Evolutionary conservation across 2,888 invertebrate genomes (phyloP).

Genomic region (Cremastobaeus sp.): DNA sequence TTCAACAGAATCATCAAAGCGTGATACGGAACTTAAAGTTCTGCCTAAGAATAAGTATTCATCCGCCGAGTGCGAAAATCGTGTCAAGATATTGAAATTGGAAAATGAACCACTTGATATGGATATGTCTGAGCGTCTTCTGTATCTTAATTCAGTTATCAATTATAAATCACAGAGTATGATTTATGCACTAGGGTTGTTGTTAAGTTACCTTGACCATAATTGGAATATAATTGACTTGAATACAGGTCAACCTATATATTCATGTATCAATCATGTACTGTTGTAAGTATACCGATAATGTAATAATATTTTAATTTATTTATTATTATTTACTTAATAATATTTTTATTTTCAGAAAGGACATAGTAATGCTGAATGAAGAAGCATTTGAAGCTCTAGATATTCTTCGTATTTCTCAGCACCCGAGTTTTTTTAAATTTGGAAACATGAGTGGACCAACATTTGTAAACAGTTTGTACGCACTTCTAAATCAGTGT

Average conservation of each 20-base stretch:
- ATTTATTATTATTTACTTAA: not conserved
- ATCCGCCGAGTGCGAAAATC: conserved; percentile 81
- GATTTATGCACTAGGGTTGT: conserved; percentile 85
- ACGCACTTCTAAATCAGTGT: conserved; percentile 85
- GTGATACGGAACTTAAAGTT: conserved; percentile 80
- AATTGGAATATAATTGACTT: conserved; percentile 81
- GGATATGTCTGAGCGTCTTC: conserved; percentile 80
- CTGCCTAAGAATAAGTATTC: conserved; percentile 82
- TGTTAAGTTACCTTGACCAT: conserved; percentile 85
- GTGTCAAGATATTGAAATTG: conserved; percentile 80
- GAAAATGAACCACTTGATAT: conserved; percentile 80
- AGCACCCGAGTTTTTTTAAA: conserved; percentile 88
- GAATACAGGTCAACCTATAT: conserved; percentile 77
- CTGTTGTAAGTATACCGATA: conserved; percentile 81
- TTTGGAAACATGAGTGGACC: conserved; percentile 81
- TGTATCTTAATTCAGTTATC: conserved; percentile 82
- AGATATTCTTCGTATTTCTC: conserved; percentile 86
- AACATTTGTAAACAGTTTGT: conserved; percentile 81
- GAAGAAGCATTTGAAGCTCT: conserved; percentile 86
- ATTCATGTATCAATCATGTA: conserved; percentile 80
- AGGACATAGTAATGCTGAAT: conserved; percentile 85
- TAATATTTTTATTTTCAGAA: conserved; percentile 76
- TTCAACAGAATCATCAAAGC: conserved; percentile 66
- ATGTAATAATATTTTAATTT: not conserved
- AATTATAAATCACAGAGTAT: conserved; percentile 83